Conservation (phyloP, 1,140 invertebrate genomes). For the Epicauta chinensis region DNA sequence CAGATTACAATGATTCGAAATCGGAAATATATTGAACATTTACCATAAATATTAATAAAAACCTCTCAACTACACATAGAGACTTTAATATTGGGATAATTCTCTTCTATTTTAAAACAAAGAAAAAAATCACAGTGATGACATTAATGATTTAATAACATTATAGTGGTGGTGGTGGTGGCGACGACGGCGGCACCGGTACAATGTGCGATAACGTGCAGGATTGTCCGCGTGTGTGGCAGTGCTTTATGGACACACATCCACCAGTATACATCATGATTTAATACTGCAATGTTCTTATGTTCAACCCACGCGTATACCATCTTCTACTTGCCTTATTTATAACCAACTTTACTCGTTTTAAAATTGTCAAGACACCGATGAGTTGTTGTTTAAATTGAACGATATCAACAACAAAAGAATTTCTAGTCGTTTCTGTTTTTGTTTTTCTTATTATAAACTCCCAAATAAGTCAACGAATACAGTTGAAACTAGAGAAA, state of each 20-base stretch:
- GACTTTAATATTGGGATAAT: too few species aligned
- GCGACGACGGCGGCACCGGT: too few species aligned
- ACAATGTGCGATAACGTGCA: conserved; percentile 2
- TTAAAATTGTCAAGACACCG: conserved; percentile 27
- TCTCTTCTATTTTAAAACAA: too few species aligned
- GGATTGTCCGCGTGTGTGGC: conserved; percentile 23
- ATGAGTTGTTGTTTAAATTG: background rate
- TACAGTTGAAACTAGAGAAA: background rate
- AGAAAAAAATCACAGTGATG: too few species aligned
- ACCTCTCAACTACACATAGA: too few species aligned
- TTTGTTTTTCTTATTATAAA: background rate
- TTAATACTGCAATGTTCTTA: conserved; percentile 27
- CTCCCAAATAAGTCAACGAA: too few species aligned
- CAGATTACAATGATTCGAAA: too few species aligned
- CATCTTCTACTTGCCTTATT: conserved; percentile 26
- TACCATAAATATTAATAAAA: too few species aligned
- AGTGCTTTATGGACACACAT: conserved; percentile 27
- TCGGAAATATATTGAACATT: too few species aligned
- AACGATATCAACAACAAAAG: background rate
- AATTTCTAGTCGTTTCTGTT: background rate
- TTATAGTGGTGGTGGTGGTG: too few species aligned
- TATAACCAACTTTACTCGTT: conserved; percentile 29
- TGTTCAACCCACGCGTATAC: conserved; percentile 29
- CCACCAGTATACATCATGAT: conserved; percentile 22
- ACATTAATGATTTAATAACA: too few species aligned